These are phyloP conservation scores for Pachliopta kotzebuea DNA, from an alignment of 2,888 invertebrate genomes.

Conservation along the genomic window DNA sequence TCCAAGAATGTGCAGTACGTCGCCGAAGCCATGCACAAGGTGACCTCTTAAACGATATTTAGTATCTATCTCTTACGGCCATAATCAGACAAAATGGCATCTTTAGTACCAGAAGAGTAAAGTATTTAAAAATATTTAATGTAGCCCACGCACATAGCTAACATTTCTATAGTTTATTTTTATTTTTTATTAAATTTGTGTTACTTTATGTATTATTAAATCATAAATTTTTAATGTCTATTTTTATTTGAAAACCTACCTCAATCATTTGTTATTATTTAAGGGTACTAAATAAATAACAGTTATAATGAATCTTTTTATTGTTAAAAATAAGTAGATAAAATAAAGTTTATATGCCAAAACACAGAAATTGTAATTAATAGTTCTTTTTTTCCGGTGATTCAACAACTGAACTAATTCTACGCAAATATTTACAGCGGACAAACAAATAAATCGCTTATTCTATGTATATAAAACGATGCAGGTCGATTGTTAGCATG, in stretches of 20 bases:
- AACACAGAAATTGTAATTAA: constrained; percentile 74
- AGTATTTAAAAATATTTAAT: constrained; percentile 49
- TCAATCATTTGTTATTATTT: constrained; percentile 5
- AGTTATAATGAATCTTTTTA: constrained; percentile 70
- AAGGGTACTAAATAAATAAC: constrained; percentile 37
- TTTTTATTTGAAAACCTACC: constrained; percentile 16
- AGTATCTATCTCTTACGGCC: constrained; percentile 35
- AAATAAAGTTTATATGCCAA: constrained; percentile 75
- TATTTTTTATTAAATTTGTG: constrained; percentile 25
- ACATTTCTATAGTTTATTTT: neutral
- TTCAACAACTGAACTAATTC: constrained; percentile 62
- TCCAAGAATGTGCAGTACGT: constrained; percentile 97
- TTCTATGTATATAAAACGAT: constrained; percentile 56
- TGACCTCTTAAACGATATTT: constrained; percentile 84
- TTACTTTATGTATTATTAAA: constrained; percentile 26
- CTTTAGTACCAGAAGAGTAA: constrained; percentile 42
- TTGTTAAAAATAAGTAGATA: constrained; percentile 79
- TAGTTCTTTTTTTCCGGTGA: constrained; percentile 55
- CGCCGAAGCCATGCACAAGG: constrained; percentile 95
- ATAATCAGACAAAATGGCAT: constrained; percentile 26
- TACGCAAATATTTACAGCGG: constrained; percentile 76
- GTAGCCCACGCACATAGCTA: too few relatives aligned
- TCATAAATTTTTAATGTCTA: constrained; percentile 32
- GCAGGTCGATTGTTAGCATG: constrained; percentile 72
- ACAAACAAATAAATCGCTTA: constrained; percentile 63